phyloP scores from a whole-genome alignment of 2,888 invertebrate genomes.

The Orgyia antiqua region DNA sequence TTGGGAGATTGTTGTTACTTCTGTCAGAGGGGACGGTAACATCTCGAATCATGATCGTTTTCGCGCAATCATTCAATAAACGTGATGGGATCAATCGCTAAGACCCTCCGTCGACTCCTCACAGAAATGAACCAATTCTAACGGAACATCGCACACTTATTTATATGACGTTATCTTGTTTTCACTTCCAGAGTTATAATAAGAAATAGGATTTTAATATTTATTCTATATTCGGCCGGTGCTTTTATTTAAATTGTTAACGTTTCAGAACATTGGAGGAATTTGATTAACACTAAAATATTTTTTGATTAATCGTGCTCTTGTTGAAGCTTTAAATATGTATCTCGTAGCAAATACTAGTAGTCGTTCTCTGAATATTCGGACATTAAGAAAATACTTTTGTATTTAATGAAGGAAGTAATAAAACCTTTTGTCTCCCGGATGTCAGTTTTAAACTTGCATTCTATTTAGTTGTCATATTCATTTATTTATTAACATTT shows the following conservation, averaged over 20 bases:
- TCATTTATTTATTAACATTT: too few relatives aligned
- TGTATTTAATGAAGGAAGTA: too few relatives aligned
- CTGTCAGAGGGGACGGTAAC: constrained; percentile 50
- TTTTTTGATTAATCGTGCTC: constrained; percentile 67
- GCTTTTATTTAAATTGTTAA: constrained; percentile 48
- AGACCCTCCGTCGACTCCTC: constrained; percentile 64
- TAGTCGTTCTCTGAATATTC: too few relatives aligned
- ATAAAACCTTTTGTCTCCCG: too few relatives aligned
- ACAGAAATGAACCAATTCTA: constrained; percentile 64
- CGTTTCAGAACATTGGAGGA: constrained; percentile 74
- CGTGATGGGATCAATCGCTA: constrained; percentile 69
- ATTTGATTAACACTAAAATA: constrained; percentile 76
- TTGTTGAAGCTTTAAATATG: constrained; percentile 53
- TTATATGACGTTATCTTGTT: constrained; percentile 8
- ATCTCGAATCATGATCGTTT: constrained; percentile 58
- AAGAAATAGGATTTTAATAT: background rate
- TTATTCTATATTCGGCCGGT: constrained; percentile 1
- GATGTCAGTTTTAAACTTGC: too few relatives aligned
- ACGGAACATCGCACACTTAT: constrained; percentile 15
- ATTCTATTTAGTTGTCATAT: too few relatives aligned
- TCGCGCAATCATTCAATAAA: constrained; percentile 78
- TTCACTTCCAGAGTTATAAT: constrained; percentile 1
- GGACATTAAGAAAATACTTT: too few relatives aligned
- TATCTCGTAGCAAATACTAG: too few relatives aligned
- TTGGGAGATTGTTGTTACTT: constrained; percentile 47